Conservation (phyloP, 2,797 vertebrate species). For the Sternarchorhynchus goeldii region DNA sequence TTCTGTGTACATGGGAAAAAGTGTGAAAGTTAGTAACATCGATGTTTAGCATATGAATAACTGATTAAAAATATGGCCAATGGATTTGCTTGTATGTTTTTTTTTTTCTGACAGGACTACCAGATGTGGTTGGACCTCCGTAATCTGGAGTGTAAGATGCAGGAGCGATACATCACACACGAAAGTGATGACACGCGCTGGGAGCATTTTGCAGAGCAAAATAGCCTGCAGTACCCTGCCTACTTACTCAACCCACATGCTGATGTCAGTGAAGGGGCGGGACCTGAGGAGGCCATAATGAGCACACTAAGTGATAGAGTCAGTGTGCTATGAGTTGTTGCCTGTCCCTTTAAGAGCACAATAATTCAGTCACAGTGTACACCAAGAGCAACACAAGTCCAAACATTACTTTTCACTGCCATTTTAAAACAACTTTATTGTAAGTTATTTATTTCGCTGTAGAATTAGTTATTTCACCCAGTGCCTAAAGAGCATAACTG, state of each 20-base stretch:
- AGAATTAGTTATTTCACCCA: conserved; percentile 32
- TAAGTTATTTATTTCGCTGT: conserved; percentile 9
- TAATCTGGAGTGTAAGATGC: conserved; percentile 88
- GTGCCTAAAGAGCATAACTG: conserved; percentile 47
- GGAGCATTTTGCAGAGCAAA: conserved; percentile 87
- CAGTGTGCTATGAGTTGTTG: conserved; percentile 88
- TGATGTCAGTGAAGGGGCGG: conserved; percentile 70
- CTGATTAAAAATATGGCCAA: too few species aligned
- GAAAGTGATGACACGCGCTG: conserved; percentile 95
- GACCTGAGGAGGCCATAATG: conserved; percentile 82
- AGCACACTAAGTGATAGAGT: conserved; percentile 93
- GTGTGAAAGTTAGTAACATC: too few species aligned
- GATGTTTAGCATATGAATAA: too few species aligned
- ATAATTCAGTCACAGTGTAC: conserved; percentile 47
- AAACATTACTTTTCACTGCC: conserved; percentile 38
- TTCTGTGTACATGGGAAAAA: too few species aligned
- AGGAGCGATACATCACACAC: conserved; percentile 94
- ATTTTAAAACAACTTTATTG: conserved; percentile 26
- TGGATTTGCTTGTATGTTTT: conserved; percentile 48
- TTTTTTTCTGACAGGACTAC: conserved; percentile 82
- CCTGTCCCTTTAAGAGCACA: conserved; percentile 55
- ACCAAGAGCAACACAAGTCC: conserved; percentile 16
- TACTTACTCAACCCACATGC: conserved; percentile 76
- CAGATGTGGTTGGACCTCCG: conserved; percentile 96
- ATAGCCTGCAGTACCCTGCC: conserved; percentile 83